Evolutionary conservation across 2,888 invertebrate genomes (phyloP).

Genomic region (Ctena decussata): DNA sequence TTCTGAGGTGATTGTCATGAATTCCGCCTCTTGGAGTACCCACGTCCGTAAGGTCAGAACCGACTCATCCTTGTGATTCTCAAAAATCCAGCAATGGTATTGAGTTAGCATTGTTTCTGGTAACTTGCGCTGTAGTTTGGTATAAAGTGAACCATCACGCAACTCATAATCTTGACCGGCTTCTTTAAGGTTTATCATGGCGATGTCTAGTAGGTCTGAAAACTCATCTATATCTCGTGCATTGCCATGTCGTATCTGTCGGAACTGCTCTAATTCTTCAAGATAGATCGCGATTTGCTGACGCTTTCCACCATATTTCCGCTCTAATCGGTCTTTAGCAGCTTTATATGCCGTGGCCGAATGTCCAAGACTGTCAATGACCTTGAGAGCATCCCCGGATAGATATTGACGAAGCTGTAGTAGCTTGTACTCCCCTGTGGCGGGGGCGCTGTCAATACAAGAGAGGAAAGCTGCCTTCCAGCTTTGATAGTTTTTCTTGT

Average conservation of each 20-base stretch:
- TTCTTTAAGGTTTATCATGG: no score
- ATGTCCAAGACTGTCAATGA: constrained; percentile 29
- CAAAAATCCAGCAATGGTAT: constrained; percentile 37
- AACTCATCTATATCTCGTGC: no score
- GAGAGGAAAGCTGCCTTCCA: no score
- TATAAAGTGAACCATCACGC: constrained; percentile 7
- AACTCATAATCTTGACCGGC: no score
- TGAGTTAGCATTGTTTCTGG: constrained; percentile 31
- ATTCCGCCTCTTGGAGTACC: no score
- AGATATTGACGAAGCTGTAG: constrained; percentile 28
- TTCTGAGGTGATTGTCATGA: constrained; percentile 14
- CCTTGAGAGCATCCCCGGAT: constrained; percentile 11
- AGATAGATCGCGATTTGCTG: constrained; percentile 7
- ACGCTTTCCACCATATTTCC: no score
- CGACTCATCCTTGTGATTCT: constrained; percentile 16
- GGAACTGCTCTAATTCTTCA: no score
- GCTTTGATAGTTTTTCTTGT: constrained; percentile 10
- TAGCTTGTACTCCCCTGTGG: neutral
- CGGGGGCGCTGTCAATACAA: no score
- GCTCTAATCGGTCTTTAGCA: no score
- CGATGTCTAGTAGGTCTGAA: constrained; percentile 23
- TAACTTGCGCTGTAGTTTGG: constrained; percentile 16
- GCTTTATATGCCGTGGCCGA: no score
- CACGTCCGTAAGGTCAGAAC: constrained; percentile 12
- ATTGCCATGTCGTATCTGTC: no score